These are phyloP conservation scores for Drosophila elegans DNA, from an alignment of 1,140 invertebrate species.

Conservation along the genomic window DNA sequence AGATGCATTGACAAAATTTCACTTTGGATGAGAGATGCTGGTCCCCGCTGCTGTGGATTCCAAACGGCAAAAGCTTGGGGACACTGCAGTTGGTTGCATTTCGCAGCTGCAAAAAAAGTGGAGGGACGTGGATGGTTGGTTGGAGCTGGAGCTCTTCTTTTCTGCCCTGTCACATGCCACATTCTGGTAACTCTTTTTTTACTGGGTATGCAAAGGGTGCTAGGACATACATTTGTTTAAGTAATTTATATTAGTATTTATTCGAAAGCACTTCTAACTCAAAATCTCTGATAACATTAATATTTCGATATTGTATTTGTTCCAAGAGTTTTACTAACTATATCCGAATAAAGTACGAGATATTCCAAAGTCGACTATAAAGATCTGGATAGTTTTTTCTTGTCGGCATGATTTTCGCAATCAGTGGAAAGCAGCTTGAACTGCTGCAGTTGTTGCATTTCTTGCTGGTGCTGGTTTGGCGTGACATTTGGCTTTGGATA, in stretches of 20 bases:
- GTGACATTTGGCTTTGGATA: slow-evolving; percentile 65
- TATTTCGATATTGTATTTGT: no score
- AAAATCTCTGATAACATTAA: no score
- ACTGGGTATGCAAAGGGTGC: slow-evolving; percentile 2
- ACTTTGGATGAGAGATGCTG: slow-evolving; percentile 35
- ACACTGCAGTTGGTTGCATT: slow-evolving; percentile 43
- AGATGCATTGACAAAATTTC: slow-evolving; percentile 51
- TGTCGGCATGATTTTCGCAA: slow-evolving; percentile 73
- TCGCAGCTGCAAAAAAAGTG: slow-evolving; percentile 22
- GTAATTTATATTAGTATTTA: no score
- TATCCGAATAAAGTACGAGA: neutral
- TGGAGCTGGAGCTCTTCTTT: slow-evolving; percentile 15
- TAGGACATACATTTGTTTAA: neutral
- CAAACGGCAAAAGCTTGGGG: slow-evolving; percentile 28
- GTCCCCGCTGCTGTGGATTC: slow-evolving; percentile 35
- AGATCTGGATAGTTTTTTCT: slow-evolving; percentile 8
- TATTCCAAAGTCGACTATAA: slow-evolving; percentile 6
- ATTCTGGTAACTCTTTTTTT: slow-evolving; percentile 38
- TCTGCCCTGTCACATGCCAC: slow-evolving; percentile 42
- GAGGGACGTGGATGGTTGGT: slow-evolving; percentile 2
- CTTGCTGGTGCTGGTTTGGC: slow-evolving; percentile 36
- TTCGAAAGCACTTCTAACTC: no score
- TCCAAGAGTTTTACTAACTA: neutral
- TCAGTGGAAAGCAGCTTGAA: slow-evolving; percentile 71
- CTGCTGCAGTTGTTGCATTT: slow-evolving; percentile 38